Percentiles rank a stretch among this genome's conserved stretches.
These are phyloP conservation scores for Glyphotaelius pellucidus DNA, from an alignment of 2,888 invertebrate genomes.

Conservation along the genomic window DNA sequence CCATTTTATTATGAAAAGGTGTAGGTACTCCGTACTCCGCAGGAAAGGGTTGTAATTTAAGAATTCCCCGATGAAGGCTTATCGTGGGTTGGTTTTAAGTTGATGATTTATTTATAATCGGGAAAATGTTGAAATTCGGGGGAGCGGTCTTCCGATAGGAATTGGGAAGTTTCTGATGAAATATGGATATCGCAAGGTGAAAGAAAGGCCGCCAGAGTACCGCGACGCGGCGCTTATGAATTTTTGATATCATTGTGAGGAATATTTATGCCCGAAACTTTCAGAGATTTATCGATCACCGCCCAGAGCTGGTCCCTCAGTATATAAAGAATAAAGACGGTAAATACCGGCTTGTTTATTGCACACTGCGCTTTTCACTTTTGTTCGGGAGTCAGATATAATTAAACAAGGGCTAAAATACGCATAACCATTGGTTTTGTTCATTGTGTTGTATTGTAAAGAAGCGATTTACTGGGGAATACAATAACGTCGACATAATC, in stretches of 20 bases:
- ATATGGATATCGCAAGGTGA: constrained; percentile 53
- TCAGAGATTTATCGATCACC: constrained; percentile 37
- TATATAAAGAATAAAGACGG: constrained; percentile 26
- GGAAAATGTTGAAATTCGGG: constrained; percentile 49
- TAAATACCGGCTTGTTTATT: constrained; percentile 53
- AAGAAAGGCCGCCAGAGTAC: constrained; percentile 39
- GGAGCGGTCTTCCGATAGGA: constrained; percentile 36
- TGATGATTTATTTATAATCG: constrained; percentile 62
- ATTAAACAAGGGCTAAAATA: neutral
- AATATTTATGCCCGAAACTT: constrained; percentile 58
- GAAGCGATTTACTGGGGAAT: neutral
- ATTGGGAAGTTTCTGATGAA: constrained; percentile 50
- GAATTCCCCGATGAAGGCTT: constrained; percentile 52
- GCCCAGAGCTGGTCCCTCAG: neutral
- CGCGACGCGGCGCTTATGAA: constrained; percentile 51
- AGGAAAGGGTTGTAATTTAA: constrained; percentile 38
- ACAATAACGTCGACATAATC: neutral
- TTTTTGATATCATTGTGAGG: constrained; percentile 55
- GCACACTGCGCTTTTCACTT: neutral
- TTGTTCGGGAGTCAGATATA: neutral
- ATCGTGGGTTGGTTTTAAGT: constrained; percentile 58
- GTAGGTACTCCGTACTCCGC: constrained; percentile 8
- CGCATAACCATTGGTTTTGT: neutral
- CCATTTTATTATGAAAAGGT: constrained; percentile 16
- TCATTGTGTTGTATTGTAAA: neutral